phyloP scores from a whole-genome alignment of 2,113 vertebrate species.

The Petrocephalus zakoni region DNA sequence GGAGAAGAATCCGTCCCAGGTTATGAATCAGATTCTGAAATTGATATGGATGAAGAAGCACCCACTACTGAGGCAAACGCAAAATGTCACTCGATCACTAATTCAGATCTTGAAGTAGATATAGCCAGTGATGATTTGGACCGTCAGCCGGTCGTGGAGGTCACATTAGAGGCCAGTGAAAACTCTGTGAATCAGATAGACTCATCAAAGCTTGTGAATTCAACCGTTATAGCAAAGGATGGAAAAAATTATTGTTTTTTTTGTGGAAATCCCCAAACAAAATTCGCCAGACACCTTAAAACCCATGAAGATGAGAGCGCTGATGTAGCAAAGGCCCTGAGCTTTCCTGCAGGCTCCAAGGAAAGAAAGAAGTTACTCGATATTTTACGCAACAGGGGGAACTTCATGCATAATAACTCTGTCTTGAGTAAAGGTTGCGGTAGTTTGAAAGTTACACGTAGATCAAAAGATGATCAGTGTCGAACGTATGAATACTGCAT shows the following conservation, averaged over 20 bases:
- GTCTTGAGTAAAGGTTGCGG: neutral
- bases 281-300: neutral
- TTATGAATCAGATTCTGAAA: neutral
- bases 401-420: neutral
- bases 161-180: neutral
- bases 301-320: neutral
- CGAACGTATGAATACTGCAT: neutral
- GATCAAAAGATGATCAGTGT: neutral
- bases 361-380: neutral
- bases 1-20: neutral
- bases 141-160: neutral
- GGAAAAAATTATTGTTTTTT: neutral
- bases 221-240: neutral
- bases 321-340: neutral
- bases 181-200: neutral
- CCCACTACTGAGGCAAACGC: neutral
- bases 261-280: neutral
- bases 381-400: neutral
- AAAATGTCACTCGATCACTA: neutral
- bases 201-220: neutral
- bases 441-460: neutral
- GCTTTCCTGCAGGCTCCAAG: neutral
- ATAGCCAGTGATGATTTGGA: neutral
- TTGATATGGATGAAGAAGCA: neutral
- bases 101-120: neutral